Percentiles rank a stretch among this genome's conserved stretches.
Conservation (phyloP, 2,888 invertebrate species). For the Erynnis tages region DNA sequence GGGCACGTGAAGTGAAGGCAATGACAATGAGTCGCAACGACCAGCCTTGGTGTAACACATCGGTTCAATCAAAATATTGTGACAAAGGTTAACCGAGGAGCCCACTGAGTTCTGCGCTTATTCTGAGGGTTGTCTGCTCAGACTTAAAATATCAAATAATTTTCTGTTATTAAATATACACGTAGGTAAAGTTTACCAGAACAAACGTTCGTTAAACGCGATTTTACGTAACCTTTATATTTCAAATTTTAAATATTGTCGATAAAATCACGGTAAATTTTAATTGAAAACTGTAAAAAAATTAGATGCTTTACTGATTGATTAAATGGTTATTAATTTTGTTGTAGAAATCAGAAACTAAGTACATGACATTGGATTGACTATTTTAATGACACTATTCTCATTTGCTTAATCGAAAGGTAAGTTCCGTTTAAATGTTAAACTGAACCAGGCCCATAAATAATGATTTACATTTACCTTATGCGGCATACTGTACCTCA, state of each 20-base stretch:
- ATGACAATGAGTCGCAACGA: slow-evolving; percentile 57
- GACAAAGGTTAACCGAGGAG: slow-evolving; percentile 64
- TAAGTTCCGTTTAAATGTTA: neutral
- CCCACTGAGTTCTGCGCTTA: slow-evolving; percentile 27
- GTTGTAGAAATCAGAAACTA: too few species aligned
- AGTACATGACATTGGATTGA: too few species aligned
- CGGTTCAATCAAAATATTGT: slow-evolving; percentile 70
- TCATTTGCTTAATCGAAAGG: neutral
- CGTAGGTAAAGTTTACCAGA: too few species aligned
- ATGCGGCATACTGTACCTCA: neutral
- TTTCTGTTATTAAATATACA: too few species aligned
- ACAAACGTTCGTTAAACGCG: too few species aligned
- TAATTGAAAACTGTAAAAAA: too few species aligned
- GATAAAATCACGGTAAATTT: too few species aligned
- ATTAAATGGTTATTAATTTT: too few species aligned
- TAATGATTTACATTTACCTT: neutral
- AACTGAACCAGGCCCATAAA: neutral
- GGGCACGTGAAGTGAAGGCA: slow-evolving; percentile 43
- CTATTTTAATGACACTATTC: neutral
- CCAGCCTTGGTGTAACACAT: slow-evolving; percentile 64
- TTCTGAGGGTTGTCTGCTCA: slow-evolving; percentile 28
- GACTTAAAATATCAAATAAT: too few species aligned
- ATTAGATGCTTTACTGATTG: too few species aligned
- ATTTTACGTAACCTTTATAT: too few species aligned
- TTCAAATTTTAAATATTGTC: too few species aligned